These are phyloP conservation scores for Moxostoma hubbsi DNA, from an alignment of 2,797 vertebrate species.

Conservation along the genomic window DNA sequence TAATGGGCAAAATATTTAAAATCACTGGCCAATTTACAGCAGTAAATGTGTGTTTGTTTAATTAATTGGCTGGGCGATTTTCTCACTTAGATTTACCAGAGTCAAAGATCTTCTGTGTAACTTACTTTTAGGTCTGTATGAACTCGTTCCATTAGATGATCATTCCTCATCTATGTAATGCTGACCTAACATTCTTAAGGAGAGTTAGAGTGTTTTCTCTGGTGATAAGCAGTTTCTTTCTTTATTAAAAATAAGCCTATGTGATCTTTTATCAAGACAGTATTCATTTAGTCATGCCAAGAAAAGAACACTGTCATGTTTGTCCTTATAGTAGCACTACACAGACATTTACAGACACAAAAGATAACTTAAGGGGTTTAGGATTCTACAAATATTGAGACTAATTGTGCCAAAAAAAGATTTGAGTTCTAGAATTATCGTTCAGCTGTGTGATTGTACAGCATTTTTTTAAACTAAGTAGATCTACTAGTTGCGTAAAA, in stretches of 20 bases:
- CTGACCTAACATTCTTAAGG: neutral
- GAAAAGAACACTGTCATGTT: neutral
- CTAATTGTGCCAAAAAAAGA: neutral
- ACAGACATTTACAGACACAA: neutral
- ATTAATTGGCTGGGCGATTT: neutral
- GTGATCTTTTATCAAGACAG: neutral
- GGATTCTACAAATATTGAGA: neutral
- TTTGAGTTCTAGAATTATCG: neutral
- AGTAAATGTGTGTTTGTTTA: neutral
- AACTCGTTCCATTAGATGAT: neutral
- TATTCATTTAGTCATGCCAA: neutral
- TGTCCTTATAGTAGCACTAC: neutral
- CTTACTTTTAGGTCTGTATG: neutral
- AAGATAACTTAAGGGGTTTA: neutral
- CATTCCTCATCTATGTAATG: neutral
- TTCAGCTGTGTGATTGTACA: neutral
- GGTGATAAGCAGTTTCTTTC: neutral
- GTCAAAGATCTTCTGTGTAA: neutral
- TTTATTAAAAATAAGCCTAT: neutral
- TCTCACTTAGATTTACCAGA: neutral
- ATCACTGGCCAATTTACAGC: slow-evolving; percentile 6
- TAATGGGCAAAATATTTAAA: slow-evolving; percentile 18
- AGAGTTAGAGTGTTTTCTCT: neutral
- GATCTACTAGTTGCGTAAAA: neutral
- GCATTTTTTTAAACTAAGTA: neutral